These are phyloP conservation scores for Panthera uncia DNA, from an alignment of 2,113 vertebrate genomes.

Conservation along the genomic window DNA sequence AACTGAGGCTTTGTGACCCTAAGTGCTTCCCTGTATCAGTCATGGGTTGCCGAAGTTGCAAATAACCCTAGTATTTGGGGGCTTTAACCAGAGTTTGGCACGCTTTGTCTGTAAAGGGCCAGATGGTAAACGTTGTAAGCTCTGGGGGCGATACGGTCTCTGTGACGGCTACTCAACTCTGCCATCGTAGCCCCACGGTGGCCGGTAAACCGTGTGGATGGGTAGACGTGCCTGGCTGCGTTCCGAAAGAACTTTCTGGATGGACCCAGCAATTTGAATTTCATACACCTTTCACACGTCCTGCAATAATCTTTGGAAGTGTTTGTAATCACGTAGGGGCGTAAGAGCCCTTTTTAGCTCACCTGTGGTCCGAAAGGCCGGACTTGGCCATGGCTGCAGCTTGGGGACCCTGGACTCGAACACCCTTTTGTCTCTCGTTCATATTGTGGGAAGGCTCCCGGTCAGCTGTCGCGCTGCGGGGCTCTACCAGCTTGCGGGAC, in stretches of 20 bases:
- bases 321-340: not conserved
- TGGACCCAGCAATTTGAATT: not conserved
- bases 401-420: not conserved
- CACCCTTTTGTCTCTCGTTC: not conserved
- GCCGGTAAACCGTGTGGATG: not conserved
- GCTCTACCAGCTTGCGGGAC: not conserved
- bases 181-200: not conserved
- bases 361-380: not conserved
- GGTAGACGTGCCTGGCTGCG: not conserved
- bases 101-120: not conserved
- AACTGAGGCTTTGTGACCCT: not conserved
- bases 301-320: not conserved
- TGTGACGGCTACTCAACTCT: not conserved
- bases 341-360: not conserved
- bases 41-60: slow-evolving; percentile 10
- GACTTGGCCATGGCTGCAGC: not conserved
- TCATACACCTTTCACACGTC: not conserved
- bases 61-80: not conserved
- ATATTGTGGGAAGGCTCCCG: not conserved
- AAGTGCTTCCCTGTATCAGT: not conserved
- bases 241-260: not conserved
- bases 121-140: not conserved
- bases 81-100: slow-evolving; percentile 14
- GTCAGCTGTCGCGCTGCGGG: not conserved
- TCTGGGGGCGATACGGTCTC: not conserved